Percentiles rank a stretch among this genome's conserved stretches.
These are phyloP conservation scores for Lordiphosa stackelbergi DNA, from an alignment of 1,140 invertebrate genomes.

Conservation along the genomic window DNA sequence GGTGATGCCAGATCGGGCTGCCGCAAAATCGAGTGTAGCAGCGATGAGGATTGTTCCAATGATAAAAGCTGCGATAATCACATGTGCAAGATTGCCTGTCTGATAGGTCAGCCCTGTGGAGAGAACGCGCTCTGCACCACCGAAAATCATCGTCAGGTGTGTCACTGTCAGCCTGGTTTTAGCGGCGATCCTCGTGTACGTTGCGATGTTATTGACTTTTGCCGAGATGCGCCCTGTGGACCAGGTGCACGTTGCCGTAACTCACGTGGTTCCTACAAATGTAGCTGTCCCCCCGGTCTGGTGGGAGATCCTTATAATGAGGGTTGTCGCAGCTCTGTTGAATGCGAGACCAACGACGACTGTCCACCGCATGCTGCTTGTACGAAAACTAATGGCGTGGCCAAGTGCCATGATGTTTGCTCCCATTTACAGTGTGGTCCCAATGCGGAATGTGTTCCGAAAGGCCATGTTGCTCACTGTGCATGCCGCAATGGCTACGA, in stretches of 20 bases:
- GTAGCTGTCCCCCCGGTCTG: constrained; percentile 85
- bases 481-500: constrained; percentile 87
- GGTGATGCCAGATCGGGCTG: constrained; percentile 88
- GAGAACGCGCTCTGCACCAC: constrained; percentile 89
- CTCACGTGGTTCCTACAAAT: constrained; percentile 87
- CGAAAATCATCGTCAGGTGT: constrained; percentile 85
- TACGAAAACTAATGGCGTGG: constrained; percentile 81
- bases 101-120: constrained; percentile 88
- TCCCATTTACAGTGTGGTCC: constrained; percentile 85
- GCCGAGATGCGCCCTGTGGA: constrained; percentile 87
- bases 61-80: constrained; percentile 89
- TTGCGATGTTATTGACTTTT: constrained; percentile 88
- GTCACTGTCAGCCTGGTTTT: constrained; percentile 91
- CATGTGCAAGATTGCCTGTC: constrained; percentile 90
- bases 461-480: constrained; percentile 86
- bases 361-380: constrained; percentile 88
- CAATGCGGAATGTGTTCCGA: constrained; percentile 88
- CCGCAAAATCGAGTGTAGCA: constrained; percentile 86
- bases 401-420: constrained; percentile 90
- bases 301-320: constrained; percentile 90
- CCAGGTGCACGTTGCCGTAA: constrained; percentile 89
- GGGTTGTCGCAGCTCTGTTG: constrained; percentile 86
- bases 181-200: constrained; percentile 85
- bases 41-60: constrained; percentile 85
- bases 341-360: constrained; percentile 86